Evolutionary conservation across 2,888 invertebrate genomes (phyloP).

Genomic region (Orchestes rusci): DNA sequence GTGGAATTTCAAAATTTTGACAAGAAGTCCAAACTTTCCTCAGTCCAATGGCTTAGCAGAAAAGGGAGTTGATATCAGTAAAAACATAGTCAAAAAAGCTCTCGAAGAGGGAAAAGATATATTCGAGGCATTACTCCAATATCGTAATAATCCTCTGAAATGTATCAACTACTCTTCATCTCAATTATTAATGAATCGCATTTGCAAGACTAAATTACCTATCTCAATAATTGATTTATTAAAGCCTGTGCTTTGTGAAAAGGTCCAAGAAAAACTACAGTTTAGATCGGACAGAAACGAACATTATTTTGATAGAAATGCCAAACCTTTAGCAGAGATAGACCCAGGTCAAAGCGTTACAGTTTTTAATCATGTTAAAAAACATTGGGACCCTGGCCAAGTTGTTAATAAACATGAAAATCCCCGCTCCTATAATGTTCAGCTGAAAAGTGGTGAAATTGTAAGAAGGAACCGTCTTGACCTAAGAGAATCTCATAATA

Average conservation of each 20-base stretch:
- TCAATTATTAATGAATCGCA: slow-evolving; percentile 11
- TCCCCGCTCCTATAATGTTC: slow-evolving; percentile 4
- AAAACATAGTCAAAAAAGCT: slow-evolving; percentile 4
- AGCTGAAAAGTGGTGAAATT: neutral
- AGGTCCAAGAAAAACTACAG: slow-evolving; percentile 9
- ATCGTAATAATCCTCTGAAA: slow-evolving; percentile 26
- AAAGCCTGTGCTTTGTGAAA: slow-evolving; percentile 7
- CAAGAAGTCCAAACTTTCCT: slow-evolving; percentile 10
- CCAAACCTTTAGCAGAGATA: slow-evolving; percentile 1
- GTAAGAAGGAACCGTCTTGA: neutral
- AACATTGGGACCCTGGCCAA: slow-evolving; percentile 7
- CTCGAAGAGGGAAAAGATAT: slow-evolving; percentile 9
- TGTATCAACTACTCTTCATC: slow-evolving; percentile 10
- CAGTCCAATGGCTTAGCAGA: slow-evolving; percentile 10
- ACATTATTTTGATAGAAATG: slow-evolving; percentile 14
- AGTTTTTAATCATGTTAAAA: slow-evolving; percentile 9
- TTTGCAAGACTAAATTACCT: slow-evolving; percentile 5
- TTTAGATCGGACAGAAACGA: slow-evolving; percentile 12
- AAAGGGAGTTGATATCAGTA: slow-evolving; percentile 7
- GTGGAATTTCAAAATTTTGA: slow-evolving; percentile 10
- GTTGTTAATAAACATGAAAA: slow-evolving; percentile 2
- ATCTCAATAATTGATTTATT: slow-evolving; percentile 2
- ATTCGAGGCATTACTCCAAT: slow-evolving; percentile 22
- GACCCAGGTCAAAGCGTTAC: slow-evolving; percentile 4
- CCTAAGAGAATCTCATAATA: neutral